phyloP scores from a whole-genome alignment of 1,140 invertebrate genomes.

The Trichonephila clavipes region DNA sequence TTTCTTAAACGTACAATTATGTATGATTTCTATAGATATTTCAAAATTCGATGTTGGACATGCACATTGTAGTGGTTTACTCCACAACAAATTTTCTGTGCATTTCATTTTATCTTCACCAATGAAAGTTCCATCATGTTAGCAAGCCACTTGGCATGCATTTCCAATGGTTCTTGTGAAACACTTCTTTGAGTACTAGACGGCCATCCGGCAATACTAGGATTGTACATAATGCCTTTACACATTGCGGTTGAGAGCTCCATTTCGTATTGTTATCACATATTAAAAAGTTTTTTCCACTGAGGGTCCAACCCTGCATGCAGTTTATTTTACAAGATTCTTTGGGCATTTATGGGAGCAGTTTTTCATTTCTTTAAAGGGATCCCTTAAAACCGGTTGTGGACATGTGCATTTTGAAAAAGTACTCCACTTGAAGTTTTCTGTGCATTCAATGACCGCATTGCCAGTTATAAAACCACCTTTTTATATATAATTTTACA shows the following conservation, averaged over 20 bases:
- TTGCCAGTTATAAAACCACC: background rate
- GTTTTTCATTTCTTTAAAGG: background rate
- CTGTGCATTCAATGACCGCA: too few species aligned
- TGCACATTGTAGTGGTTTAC: background rate
- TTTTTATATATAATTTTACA: background rate
- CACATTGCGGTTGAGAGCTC: background rate
- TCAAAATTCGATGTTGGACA: background rate
- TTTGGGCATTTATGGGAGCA: background rate
- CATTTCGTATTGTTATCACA: background rate
- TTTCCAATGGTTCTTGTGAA: background rate
- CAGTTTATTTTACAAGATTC: background rate
- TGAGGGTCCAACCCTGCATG: too few species aligned
- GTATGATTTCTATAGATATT: background rate
- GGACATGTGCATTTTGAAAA: slow-evolving; percentile 9
- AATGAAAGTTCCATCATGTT: background rate
- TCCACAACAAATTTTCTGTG: background rate
- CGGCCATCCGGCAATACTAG: background rate
- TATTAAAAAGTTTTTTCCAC: too few species aligned
- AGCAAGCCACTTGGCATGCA: background rate
- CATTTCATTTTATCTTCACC: background rate
- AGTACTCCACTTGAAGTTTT: background rate
- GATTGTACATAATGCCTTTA: background rate
- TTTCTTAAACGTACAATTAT: background rate
- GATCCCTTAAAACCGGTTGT: background rate
- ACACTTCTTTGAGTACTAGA: background rate